Percentiles rank a stretch among this genome's conserved stretches.
Evolutionary conservation across 1,140 invertebrate genomes (phyloP).

Genomic region (Stegodyphus dumicola): DNA sequence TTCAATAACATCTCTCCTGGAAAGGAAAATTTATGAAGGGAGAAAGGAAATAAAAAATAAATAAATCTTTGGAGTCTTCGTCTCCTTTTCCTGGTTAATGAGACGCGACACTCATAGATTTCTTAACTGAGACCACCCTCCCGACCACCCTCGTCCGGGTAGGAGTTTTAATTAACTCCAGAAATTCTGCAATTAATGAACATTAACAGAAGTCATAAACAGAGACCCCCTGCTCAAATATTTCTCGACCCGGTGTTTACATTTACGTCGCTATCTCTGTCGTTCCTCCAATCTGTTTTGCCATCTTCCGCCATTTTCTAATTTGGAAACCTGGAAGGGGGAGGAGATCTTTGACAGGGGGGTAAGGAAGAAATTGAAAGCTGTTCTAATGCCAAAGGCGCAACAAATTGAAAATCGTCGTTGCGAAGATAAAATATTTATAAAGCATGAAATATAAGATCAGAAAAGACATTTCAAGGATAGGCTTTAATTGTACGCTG

Average conservation of each 20-base stretch:
- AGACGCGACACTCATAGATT: background rate
- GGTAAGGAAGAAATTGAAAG: conserved; percentile 14
- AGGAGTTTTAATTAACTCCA: conserved; percentile 36
- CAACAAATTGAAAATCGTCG: no score
- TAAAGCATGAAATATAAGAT: no score
- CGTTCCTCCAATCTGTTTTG: background rate
- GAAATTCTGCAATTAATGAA: conserved; percentile 44
- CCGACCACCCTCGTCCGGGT: background rate
- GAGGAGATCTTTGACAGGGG: no score
- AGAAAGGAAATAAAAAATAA: background rate
- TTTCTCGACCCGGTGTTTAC: conserved; percentile 5
- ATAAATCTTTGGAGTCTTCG: background rate
- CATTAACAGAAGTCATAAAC: conserved; percentile 38
- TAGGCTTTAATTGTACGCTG: no score
- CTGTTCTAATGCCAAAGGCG: no score
- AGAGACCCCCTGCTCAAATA: conserved; percentile 17
- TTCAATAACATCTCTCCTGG: background rate
- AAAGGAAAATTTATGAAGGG: background rate
- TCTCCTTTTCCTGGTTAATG: background rate
- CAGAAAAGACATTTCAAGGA: no score
- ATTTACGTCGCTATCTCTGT: background rate
- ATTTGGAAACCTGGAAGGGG: background rate
- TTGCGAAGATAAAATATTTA: no score
- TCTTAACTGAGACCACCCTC: background rate
- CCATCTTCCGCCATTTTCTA: conserved; percentile 25